Percentiles rank a stretch among this genome's conserved stretches.
Conservation (phyloP, 2,797 vertebrate genomes). For the Parambassis ranga region DNA sequence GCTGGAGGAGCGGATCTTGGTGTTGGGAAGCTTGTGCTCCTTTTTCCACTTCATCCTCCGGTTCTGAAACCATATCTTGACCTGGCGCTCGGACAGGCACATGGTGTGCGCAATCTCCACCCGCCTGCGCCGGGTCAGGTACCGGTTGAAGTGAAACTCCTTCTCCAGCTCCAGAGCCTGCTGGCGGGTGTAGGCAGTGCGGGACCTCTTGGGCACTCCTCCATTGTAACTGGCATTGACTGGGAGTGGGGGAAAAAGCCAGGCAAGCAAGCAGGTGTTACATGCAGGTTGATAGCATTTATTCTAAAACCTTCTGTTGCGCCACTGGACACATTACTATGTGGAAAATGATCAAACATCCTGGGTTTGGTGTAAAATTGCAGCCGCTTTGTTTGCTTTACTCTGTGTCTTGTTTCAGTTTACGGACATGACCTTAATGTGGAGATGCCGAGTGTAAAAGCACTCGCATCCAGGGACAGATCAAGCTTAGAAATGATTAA, state of each 20-base stretch:
- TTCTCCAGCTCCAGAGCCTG: constrained; percentile 99
- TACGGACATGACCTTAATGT: constrained; percentile 62
- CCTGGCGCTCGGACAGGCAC: constrained; percentile 97
- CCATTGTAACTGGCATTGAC: constrained; percentile 94
- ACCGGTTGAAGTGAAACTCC: constrained; percentile 99
- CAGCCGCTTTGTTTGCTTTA: constrained; percentile 35
- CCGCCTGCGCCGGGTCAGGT: constrained; percentile 96
- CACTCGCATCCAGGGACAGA: constrained; percentile 72
- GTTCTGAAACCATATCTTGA: constrained; percentile 99
- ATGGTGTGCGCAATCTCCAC: constrained; percentile 98
- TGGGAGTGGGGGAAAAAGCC: constrained; percentile 73
- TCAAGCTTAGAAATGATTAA: constrained; percentile 75
- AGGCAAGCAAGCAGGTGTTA: constrained; percentile 82
- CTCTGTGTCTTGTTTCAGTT: constrained; percentile 40
- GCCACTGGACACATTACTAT: constrained; percentile 39
- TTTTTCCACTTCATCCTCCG: constrained; percentile 99
- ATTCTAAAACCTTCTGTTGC: constrained; percentile 20
- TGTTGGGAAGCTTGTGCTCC: constrained; percentile 99
- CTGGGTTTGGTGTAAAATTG: constrained; percentile 12
- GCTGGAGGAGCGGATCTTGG: constrained; percentile 95
- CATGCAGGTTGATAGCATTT: constrained; percentile 52
- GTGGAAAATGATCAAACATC: constrained; percentile 7
- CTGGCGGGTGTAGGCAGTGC: constrained; percentile 98
- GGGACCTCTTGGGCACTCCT: constrained; percentile 98
- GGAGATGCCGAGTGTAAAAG: constrained; percentile 61